Conservation (phyloP, 1,140 invertebrate species). For the Pristionchus pacificus region DNA sequence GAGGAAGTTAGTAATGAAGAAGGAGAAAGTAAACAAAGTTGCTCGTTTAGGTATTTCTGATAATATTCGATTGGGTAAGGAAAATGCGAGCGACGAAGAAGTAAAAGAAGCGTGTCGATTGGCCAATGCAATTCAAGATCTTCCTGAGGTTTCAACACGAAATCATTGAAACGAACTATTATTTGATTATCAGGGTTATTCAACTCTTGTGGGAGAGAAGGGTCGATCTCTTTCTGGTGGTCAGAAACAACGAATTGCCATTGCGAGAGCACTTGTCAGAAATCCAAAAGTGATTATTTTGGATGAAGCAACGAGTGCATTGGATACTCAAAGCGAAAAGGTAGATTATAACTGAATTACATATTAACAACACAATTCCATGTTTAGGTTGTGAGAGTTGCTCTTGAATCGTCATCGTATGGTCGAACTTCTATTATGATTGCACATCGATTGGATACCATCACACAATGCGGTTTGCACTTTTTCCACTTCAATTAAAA, state of each 20-base stretch:
- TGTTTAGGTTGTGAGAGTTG: conserved; percentile 65
- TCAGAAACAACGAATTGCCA: conserved; percentile 61
- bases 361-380: not conserved
- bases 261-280: conserved; percentile 56
- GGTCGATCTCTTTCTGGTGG: conserved; percentile 27
- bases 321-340: conserved; percentile 92
- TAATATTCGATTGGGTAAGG: not conserved
- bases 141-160: conserved; percentile 41
- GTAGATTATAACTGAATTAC: conserved; percentile 59
- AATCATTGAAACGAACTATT: no score
- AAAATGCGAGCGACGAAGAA: conserved; percentile 49
- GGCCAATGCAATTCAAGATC: conserved; percentile 42
- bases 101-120: conserved; percentile 40
- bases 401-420: conserved; percentile 75
- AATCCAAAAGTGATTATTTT: conserved; percentile 60
- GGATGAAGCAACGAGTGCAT: conserved; percentile 69
- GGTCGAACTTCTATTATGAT: conserved; percentile 90
- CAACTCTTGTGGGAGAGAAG: conserved; percentile 27
- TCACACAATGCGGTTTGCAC: conserved; percentile 69
- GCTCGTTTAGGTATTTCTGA: no score
- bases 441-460: conserved; percentile 79
- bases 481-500: not conserved
- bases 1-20: no score
- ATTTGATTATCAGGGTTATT: conserved; percentile 20
- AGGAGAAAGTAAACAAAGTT: no score